Evolutionary conservation across 2,888 invertebrate genomes (phyloP).

Genomic region (Gisinianus flammeolus): DNA sequence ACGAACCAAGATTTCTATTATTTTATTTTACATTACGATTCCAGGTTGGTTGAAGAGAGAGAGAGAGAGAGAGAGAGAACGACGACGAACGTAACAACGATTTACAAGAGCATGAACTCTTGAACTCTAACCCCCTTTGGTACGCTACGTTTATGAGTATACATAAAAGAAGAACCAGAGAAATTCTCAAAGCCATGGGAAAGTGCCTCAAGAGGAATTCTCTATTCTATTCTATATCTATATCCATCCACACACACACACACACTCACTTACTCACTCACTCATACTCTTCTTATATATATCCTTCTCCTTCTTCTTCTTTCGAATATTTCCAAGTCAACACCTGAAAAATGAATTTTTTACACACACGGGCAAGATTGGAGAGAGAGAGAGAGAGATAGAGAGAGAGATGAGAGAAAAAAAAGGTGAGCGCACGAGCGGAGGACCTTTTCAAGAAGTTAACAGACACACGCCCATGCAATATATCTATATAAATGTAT

Average conservation of each 20-base stretch:
- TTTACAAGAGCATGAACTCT: constrained; percentile 49
- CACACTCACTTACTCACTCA: neutral
- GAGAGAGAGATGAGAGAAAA: neutral
- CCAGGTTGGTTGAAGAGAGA: neutral
- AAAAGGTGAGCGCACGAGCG: constrained; percentile 37
- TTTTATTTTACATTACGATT: neutral
- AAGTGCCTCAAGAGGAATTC: constrained; percentile 42
- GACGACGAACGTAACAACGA: constrained; percentile 20
- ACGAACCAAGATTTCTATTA: constrained; percentile 20
- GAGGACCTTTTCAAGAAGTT: constrained; percentile 28
- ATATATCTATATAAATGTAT: constrained; percentile 10
- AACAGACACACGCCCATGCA: constrained; percentile 41
- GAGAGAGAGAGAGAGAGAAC: too few relatives aligned
- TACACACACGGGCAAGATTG: neutral
- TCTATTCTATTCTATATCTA: constrained; percentile 24
- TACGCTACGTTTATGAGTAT: constrained; percentile 7
- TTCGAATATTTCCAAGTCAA: constrained; percentile 37
- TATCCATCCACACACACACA: neutral
- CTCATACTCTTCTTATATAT: neutral
- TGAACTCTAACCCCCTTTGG: constrained; percentile 37
- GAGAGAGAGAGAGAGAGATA: neutral
- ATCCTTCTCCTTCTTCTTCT: neutral
- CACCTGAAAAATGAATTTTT: constrained; percentile 33
- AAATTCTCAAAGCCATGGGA: constrained; percentile 38
- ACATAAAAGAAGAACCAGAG: neutral